Evolutionary conservation across 2,797 vertebrate genomes (phyloP).

Genomic region (Choloepus didactylus): DNA sequence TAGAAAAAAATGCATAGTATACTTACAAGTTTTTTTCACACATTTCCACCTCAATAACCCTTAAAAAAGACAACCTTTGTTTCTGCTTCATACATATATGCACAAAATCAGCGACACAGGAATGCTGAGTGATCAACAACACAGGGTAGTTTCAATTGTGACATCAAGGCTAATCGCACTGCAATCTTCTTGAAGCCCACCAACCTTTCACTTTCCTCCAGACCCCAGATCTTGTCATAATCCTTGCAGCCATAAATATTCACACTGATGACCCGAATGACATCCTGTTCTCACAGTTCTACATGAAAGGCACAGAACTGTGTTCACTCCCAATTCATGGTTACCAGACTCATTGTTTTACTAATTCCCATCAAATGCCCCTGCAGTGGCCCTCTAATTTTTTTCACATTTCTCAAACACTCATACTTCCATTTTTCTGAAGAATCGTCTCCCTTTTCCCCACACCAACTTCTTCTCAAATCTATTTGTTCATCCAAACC

Average conservation of each 20-base stretch:
- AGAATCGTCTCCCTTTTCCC: neutral
- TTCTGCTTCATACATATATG: neutral
- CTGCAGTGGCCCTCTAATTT: neutral
- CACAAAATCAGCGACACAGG: neutral
- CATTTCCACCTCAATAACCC: constrained; percentile 18
- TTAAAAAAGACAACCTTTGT: constrained; percentile 1
- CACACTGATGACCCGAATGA: neutral
- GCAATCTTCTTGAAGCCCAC: neutral
- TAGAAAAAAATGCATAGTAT: neutral
- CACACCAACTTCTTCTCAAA: neutral
- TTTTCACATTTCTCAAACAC: neutral
- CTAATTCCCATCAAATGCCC: neutral
- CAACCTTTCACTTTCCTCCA: neutral
- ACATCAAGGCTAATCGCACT: neutral
- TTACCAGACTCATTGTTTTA: neutral
- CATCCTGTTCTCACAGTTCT: neutral
- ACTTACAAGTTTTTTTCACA: constrained; percentile 49
- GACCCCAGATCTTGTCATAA: neutral
- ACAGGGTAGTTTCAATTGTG: neutral
- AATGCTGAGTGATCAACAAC: neutral
- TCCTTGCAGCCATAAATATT: neutral
- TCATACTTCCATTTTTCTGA: neutral
- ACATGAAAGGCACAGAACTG: neutral
- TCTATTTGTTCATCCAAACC: neutral
- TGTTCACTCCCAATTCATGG: neutral